phyloP scores from a whole-genome alignment of 2,113 vertebrate genomes.

The Pelodiscus sinensis region DNA sequence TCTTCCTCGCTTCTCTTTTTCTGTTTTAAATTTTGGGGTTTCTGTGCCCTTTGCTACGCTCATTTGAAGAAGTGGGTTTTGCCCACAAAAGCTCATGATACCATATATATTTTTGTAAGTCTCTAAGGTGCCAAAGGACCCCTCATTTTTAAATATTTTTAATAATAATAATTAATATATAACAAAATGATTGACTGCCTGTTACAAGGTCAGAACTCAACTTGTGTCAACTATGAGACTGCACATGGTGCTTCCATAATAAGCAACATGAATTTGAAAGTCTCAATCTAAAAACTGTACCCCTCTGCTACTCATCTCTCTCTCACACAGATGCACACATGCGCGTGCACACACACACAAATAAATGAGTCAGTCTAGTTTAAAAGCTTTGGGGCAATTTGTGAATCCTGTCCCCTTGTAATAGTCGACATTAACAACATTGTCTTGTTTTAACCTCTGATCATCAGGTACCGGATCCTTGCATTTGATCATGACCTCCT shows the following conservation, averaged over 20 bases:
- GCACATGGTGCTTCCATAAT: background rate
- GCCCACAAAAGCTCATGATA: no score
- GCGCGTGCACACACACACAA: background rate
- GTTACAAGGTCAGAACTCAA: background rate
- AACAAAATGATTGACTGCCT: background rate
- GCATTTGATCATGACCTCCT: constrained; percentile 95
- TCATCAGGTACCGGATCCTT: constrained; percentile 89
- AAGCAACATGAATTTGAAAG: constrained; percentile 11
- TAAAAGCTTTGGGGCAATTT: constrained; percentile 22
- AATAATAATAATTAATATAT: background rate
- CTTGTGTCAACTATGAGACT: background rate
- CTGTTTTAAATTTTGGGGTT: no score
- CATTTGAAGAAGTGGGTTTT: no score
- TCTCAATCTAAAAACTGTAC: background rate
- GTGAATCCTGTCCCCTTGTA: background rate
- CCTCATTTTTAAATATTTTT: no score
- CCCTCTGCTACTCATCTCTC: background rate
- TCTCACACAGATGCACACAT: background rate
- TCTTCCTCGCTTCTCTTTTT: no score
- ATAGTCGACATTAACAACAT: background rate
- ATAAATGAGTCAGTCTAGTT: constrained; percentile 12
- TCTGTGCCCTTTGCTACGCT: no score
- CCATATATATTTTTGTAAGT: no score
- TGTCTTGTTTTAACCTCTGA: constrained; percentile 4
- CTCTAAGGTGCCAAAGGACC: no score